Percentiles rank a stretch among this genome's conserved stretches.
phyloP scores from a whole-genome alignment of 2,888 invertebrate species.

The Athalia circularis region DNA sequence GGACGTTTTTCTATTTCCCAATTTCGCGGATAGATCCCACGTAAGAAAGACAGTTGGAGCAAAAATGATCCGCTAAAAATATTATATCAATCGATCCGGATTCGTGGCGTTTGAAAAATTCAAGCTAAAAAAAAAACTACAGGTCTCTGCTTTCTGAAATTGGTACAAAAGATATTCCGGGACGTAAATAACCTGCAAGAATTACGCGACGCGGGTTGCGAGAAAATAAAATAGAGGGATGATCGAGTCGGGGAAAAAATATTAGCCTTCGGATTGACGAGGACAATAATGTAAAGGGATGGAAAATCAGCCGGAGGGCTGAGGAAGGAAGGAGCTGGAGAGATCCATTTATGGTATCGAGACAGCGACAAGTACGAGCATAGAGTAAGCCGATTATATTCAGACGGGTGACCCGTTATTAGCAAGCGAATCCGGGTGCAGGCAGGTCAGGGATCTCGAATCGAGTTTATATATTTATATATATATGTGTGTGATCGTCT shows the following conservation, averaged over 20 bases:
- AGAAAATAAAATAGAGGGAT: too few species aligned
- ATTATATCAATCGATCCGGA: too few species aligned
- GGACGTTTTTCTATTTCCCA: background rate
- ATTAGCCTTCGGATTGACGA: too few species aligned
- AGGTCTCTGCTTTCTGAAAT: too few species aligned
- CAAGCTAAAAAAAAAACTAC: too few species aligned
- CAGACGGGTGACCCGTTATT: constrained; percentile 50
- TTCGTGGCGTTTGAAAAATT: too few species aligned
- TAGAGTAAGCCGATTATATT: constrained; percentile 34
- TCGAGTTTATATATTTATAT: background rate
- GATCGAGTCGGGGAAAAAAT: too few species aligned
- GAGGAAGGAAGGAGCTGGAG: background rate
- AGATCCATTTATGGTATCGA: background rate
- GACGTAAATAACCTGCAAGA: too few species aligned
- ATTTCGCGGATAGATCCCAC: background rate
- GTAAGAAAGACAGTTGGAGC: background rate
- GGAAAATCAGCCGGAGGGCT: background rate
- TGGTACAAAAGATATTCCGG: too few species aligned
- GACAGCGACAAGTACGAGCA: background rate
- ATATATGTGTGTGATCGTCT: too few species aligned
- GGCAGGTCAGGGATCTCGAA: constrained; percentile 28
- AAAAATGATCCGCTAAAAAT: background rate
- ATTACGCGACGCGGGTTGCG: too few species aligned
- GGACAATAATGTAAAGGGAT: too few species aligned
- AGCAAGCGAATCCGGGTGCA: constrained; percentile 46